Percentiles rank a stretch among this genome's conserved stretches.
phyloP scores from a whole-genome alignment of 2,113 vertebrate species.

The Echinops telfairi region DNA sequence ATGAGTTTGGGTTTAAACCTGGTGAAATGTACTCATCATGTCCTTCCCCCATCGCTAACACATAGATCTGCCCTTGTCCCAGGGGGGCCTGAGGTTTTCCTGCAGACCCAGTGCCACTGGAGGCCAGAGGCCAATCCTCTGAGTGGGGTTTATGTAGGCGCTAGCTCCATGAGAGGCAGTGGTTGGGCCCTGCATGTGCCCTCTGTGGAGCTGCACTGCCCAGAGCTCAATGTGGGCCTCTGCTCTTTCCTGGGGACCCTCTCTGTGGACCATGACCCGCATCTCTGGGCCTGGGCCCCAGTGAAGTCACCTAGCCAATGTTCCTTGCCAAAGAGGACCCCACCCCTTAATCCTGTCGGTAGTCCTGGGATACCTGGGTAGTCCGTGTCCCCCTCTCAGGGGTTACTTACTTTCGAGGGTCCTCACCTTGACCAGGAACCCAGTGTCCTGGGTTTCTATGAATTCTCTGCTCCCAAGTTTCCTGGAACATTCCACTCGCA shows the following conservation, averaged over 20 bases:
- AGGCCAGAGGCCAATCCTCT: background rate
- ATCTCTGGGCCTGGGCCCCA: accelerated
- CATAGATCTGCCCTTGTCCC: background rate
- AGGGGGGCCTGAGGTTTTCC: background rate
- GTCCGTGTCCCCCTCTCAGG: background rate
- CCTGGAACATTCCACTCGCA: background rate
- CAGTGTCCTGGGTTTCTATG: background rate
- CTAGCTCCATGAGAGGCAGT: background rate
- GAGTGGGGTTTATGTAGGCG: background rate
- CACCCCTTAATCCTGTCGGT: background rate
- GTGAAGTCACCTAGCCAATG: accelerated
- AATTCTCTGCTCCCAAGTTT: accelerated
- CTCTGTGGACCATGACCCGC: background rate
- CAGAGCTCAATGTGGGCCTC: background rate
- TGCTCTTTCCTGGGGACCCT: background rate
- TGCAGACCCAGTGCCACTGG: background rate
- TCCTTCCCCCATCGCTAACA: background rate
- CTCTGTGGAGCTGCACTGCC: accelerated
- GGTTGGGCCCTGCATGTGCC: accelerated
- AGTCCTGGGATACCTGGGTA: too few species aligned
- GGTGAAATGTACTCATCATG: too few species aligned
- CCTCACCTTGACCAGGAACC: background rate
- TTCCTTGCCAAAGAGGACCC: background rate
- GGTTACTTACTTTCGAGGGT: background rate
- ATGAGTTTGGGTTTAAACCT: too few species aligned